Evolutionary conservation across 2,113 vertebrate species (phyloP), one percentile per base, ranked within the genome.

Genomic region (Actenoides hombroni): DNA sequence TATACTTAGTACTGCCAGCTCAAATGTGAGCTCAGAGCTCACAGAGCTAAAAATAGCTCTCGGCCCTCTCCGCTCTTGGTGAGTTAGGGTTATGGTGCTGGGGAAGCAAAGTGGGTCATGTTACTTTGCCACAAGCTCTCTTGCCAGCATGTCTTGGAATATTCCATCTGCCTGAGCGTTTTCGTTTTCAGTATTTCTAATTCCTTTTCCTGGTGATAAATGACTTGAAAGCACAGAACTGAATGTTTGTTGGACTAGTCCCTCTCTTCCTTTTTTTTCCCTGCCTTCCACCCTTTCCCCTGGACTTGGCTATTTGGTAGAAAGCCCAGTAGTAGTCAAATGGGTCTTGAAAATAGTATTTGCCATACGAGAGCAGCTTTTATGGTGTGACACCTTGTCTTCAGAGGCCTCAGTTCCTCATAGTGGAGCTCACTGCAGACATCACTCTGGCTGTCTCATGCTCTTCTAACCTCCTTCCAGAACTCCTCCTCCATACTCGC

Each of bases 1-100:
- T 98, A 96, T 98, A 97, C 94, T 98, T 98, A 97, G 98, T 92
- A 29, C 90, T 97, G 95, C 91, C 89, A 95, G 83, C 97, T 98
- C 94, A 95, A 92, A 84, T 68, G 57, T 92, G 96, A 95, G 94
- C 92, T 96, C 88, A 88, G 70, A 85, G 92, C 68, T 94, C 68
- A 51, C 25, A 51, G 48, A 28, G 80, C 95, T 97, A 97, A 96
- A 96, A 95, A 94, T 96, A 94, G 94, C 68, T 42, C 67, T 56
- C 88, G 94, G 90, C 65, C 73, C 74, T 88, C 88, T 92, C 77
- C 10, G 16, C 77, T 94, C 79, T 61, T 92, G 92, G 91, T 93
- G 78, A 94, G 67, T 68, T 12, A 4, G 89, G 75, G 65, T 93
- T 94, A 70, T 91, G 83, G 91, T 11, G 1, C 25, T 51, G 61